Evolutionary conservation across 2,113 vertebrate genomes (phyloP), one percentile per base, ranked within the genome.

Genomic region (Montifringilla adamsi): DNA sequence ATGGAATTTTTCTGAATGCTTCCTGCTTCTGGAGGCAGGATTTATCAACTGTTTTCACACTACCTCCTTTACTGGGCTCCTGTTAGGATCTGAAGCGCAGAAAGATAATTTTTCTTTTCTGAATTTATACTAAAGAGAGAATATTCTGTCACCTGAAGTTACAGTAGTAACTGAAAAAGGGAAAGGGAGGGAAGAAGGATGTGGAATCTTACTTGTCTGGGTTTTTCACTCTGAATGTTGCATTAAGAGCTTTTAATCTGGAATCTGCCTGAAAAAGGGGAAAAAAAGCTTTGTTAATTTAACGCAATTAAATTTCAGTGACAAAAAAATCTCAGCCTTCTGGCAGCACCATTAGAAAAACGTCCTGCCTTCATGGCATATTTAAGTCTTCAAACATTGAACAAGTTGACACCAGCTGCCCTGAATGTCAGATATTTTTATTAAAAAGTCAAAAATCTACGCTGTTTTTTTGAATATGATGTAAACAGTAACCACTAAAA

Each of bases 141-240:
- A 95, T 75, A 97, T 55, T 90, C 95, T 95, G 62, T 72, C 76
- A 85, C 49, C 68, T 90, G 75, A 93, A 74, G 56, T 78, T 77
- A 90, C 13, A 88, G 43, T 26, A 74, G 56, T 70, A 87, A 96
- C 52, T 91, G 81, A 78, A 91, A 94, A 84, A 84, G n/a, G 47
- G 39, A 95, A 87, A 89, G 19, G 15, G 52, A 93, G 37, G 41
- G 73, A 89, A 69, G 80, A 92, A 94, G 80, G 77, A 95, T 84
- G 74, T 90, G 72, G 69, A 58, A 59, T 98, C 99, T 98, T 98
- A 99, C 99, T 98, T 99, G 96, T 99, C 99, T 95, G 99, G 99
- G 96, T 99, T 99, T 97, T 99, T 99, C 97, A 99, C 99, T 98
- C 99, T 98, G 98, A 99, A 99, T 94, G 99, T 99, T 97, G 99